Conservation (phyloP, 1,140 invertebrate species). For the Scaptodrosophila lebanonensis region DNA sequence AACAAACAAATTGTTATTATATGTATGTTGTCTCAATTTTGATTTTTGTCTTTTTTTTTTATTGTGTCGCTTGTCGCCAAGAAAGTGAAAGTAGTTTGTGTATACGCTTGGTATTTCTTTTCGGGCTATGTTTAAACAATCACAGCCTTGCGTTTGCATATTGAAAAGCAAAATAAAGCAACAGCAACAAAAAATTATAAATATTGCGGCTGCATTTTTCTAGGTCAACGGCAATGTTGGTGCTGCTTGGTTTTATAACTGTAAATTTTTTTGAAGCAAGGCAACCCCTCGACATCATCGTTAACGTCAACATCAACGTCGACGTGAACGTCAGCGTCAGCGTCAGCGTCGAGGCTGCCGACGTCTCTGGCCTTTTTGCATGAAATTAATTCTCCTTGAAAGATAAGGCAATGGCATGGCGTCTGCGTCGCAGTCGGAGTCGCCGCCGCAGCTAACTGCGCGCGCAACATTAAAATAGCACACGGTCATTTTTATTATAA, state of each 20-base stretch:
- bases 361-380: slow-evolving; percentile 8
- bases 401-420: slow-evolving; percentile 56
- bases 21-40: no score
- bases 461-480: slow-evolving; percentile 62
- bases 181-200: slow-evolving; percentile 35
- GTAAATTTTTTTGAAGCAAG: slow-evolving; percentile 55
- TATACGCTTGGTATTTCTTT: slow-evolving; percentile 5
- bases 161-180: slow-evolving; percentile 17
- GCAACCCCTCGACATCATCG: slow-evolving; percentile 20
- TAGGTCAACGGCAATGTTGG: slow-evolving; percentile 46
- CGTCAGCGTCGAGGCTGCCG: not conserved
- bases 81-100: slow-evolving; percentile 59
- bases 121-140: slow-evolving; percentile 16
- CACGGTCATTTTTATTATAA: slow-evolving; percentile 76
- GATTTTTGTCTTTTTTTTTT: no score
- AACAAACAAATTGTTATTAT: no score
- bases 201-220: slow-evolving; percentile 38
- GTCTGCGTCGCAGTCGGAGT: not conserved
- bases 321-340: not conserved
- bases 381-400: slow-evolving; percentile 71
- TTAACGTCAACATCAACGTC: not conserved
- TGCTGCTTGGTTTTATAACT: slow-evolving; percentile 46
- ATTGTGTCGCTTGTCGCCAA: no score
- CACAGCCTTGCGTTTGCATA: no score
- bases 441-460: slow-evolving; percentile 15